These are phyloP conservation scores for Asbolus verrucosus DNA, from an alignment of 1,140 invertebrate species.

Conservation along the genomic window DNA sequence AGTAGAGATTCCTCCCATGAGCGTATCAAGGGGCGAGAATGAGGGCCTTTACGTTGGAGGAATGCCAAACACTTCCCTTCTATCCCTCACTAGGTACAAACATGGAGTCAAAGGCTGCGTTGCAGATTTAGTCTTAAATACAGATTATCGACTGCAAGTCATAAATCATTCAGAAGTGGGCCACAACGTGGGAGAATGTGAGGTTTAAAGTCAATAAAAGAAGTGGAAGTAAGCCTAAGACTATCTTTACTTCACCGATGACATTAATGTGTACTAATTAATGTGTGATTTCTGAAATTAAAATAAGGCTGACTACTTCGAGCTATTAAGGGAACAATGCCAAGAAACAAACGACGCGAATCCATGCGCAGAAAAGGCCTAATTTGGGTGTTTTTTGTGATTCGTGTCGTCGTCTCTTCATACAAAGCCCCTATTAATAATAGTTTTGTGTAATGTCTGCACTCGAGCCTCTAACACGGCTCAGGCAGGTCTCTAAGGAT, in stretches of 20 bases:
- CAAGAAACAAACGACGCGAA: constrained; percentile 24
- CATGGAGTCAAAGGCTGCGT: constrained; percentile 84
- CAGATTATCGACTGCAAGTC: constrained; percentile 73
- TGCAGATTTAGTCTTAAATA: constrained; percentile 81
- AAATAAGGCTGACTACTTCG: constrained; percentile 59
- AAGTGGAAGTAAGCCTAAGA: constrained; percentile 23
- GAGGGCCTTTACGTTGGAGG: constrained; percentile 87
- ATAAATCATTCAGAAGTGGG: constrained; percentile 58
- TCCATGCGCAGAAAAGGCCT: constrained; percentile 12
- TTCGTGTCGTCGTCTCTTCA: constrained; percentile 50
- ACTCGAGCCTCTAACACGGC: constrained; percentile 10
- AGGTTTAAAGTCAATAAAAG: constrained; percentile 57
- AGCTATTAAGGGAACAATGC: constrained; percentile 36
- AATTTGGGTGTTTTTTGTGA: constrained; percentile 40
- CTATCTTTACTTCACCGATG: constrained; percentile 42
- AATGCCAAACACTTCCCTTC: constrained; percentile 77
- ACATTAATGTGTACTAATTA: constrained; percentile 55
- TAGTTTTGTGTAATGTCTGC: constrained; percentile 53
- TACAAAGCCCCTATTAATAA: constrained; percentile 41
- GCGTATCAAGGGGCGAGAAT: constrained; percentile 83
- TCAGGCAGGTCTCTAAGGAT: constrained; percentile 50
- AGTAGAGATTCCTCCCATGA: constrained; percentile 85
- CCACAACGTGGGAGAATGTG: constrained; percentile 63
- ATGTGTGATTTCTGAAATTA: constrained; percentile 56
- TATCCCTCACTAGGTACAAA: constrained; percentile 72